These are phyloP conservation scores for Micrasema longulum DNA, from an alignment of 1,140 invertebrate species.

Conservation along the genomic window DNA sequence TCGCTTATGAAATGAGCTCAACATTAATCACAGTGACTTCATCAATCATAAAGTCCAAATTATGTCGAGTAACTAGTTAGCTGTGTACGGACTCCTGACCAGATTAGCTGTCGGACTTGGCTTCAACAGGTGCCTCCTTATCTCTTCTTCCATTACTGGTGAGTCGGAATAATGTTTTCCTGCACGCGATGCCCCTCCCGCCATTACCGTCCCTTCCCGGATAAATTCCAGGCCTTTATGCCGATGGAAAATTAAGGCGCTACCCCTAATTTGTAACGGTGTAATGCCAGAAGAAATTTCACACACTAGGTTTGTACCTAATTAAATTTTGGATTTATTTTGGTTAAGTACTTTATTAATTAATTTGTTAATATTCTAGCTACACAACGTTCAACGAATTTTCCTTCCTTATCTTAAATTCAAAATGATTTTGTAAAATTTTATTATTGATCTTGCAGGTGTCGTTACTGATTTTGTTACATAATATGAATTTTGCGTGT, in stretches of 20 bases:
- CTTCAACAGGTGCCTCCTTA: slow-evolving; percentile 46
- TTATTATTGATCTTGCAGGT: too few relatives aligned
- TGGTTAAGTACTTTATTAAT: slow-evolving; percentile 7
- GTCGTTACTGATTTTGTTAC: too few relatives aligned
- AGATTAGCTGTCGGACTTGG: slow-evolving; percentile 18
- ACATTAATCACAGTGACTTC: slow-evolving; percentile 20
- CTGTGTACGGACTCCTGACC: not conserved
- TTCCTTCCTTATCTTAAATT: too few relatives aligned
- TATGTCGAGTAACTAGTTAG: not conserved
- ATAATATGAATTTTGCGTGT: too few relatives aligned
- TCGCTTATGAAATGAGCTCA: not conserved
- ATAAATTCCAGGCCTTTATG: slow-evolving; percentile 1
- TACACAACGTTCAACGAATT: too few relatives aligned
- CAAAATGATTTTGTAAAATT: too few relatives aligned
- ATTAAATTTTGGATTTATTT: slow-evolving; percentile 15
- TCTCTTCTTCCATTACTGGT: slow-evolving; percentile 41
- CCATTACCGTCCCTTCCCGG: not conserved
- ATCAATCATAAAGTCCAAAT: slow-evolving; percentile 27
- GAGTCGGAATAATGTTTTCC: slow-evolving; percentile 38
- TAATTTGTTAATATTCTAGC: slow-evolving; percentile 9
- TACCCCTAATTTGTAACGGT: slow-evolving; percentile 27
- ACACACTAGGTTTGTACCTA: slow-evolving; percentile 15
- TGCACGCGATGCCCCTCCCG: slow-evolving; percentile 39
- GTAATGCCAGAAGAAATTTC: slow-evolving; percentile 21
- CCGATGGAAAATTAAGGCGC: slow-evolving; percentile 23